Conservation (phyloP, 2,113 vertebrate genomes). For the Periophthalmodon schlosseri region DNA sequence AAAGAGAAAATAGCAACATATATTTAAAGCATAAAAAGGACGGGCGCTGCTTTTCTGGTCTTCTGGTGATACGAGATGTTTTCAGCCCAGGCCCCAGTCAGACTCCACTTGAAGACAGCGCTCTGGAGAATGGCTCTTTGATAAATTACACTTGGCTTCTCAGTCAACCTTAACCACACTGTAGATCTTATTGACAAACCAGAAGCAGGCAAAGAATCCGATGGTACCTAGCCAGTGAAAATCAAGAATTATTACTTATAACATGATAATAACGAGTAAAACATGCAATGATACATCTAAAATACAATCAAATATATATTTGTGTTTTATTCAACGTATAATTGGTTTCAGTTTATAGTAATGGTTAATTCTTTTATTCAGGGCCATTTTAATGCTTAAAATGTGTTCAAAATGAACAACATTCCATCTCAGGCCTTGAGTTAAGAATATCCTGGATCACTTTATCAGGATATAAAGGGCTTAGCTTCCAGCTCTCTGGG, state of each 20-base stretch:
- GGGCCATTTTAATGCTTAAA: not conserved
- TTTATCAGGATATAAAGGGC: slow-evolving; percentile 39
- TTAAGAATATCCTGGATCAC: slow-evolving; percentile 51
- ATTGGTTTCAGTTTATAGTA: not conserved
- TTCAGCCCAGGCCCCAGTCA: slow-evolving; percentile 43
- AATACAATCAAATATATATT: not conserved
- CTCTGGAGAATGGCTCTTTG: slow-evolving; percentile 32
- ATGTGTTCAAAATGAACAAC: not conserved
- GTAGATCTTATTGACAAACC: slow-evolving; percentile 99
- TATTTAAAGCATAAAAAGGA: slow-evolving; percentile 67
- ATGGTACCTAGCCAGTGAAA: slow-evolving; percentile 85
- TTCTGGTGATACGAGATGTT: slow-evolving; percentile 50
- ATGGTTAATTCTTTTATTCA: not conserved
- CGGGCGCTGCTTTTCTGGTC: slow-evolving; percentile 53
- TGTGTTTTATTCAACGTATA: not conserved
- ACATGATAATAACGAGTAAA: not conserved
- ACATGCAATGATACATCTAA: not conserved
- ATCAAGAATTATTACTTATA: not conserved
- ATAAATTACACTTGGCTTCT: slow-evolving; percentile 45
- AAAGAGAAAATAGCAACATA: slow-evolving; percentile 44
- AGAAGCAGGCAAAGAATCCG: slow-evolving; percentile 98
- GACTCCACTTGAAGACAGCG: slow-evolving; percentile 44
- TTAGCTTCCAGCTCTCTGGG: slow-evolving; percentile 38
- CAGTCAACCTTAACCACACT: slow-evolving; percentile 98
- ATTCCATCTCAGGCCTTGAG: slow-evolving; percentile 14